Conservation (phyloP, 1,140 invertebrate genomes). For the Doryteuthis pealeii region DNA sequence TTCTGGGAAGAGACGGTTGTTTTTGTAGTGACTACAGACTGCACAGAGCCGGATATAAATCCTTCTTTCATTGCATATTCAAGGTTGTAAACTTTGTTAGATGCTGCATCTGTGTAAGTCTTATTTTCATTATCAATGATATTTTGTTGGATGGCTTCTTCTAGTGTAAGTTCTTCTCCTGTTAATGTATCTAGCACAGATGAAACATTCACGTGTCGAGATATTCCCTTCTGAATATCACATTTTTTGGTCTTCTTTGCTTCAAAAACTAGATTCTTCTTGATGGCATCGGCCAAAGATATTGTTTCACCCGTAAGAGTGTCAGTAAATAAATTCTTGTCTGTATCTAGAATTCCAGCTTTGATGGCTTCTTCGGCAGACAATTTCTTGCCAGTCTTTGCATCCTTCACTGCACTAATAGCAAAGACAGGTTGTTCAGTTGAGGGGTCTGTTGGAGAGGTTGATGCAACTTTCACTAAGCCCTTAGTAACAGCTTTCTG, state of each 20-base stretch:
- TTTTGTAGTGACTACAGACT: conserved; percentile 53
- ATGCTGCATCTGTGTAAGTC: conserved; percentile 61
- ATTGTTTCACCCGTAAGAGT: conserved; percentile 66
- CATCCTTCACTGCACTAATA: conserved; percentile 62
- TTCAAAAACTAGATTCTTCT: conserved; percentile 75
- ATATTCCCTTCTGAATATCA: conserved; percentile 74
- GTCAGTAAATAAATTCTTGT: conserved; percentile 71
- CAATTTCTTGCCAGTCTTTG: conserved; percentile 72
- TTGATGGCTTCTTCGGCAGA: conserved; percentile 65
- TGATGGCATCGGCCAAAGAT: conserved; percentile 74
- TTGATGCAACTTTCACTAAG: conserved; percentile 69
- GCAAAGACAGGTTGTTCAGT: conserved; percentile 35
- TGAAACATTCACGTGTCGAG: conserved; percentile 63
- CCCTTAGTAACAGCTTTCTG: conserved; percentile 73
- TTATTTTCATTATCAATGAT: conserved; percentile 57
- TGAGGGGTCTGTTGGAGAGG: conserved; percentile 23
- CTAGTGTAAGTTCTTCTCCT: conserved; percentile 71
- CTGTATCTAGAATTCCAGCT: conserved; percentile 47
- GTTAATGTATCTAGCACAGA: conserved; percentile 70
- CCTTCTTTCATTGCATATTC: conserved; percentile 75
- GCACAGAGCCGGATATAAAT: conserved; percentile 69
- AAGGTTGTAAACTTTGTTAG: conserved; percentile 66
- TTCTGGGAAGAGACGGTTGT: conserved; percentile 37
- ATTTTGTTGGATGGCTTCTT: conserved; percentile 55
- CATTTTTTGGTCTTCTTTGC: conserved; percentile 75